Evolutionary conservation across 2,797 vertebrate genomes (phyloP).

Genomic region (Crotalus adamanteus): DNA sequence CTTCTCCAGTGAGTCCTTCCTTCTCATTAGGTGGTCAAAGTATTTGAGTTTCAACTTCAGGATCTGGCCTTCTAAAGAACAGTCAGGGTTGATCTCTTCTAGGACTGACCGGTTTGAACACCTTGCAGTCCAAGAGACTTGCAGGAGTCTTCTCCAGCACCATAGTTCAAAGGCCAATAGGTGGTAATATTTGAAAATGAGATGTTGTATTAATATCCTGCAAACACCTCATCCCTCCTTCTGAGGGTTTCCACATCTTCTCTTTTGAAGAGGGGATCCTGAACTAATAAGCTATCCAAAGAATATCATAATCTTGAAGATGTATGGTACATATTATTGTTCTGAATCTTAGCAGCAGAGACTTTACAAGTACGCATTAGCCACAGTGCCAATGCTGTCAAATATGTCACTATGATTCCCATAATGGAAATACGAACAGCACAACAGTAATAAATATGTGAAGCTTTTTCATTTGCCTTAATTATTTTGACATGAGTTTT

Average conservation of each 20-base stretch:
- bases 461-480: constrained; percentile 7
- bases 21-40: too few relatives aligned
- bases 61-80: too few relatives aligned
- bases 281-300: neutral
- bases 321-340: neutral
- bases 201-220: neutral
- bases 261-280: neutral
- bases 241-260: neutral
- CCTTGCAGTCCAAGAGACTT: too few relatives aligned
- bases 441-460: neutral
- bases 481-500: constrained; percentile 11
- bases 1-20: too few relatives aligned
- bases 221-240: neutral
- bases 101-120: too few relatives aligned
- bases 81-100: too few relatives aligned
- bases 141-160: too few relatives aligned
- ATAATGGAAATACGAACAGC: neutral
- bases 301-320: neutral
- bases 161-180: neutral
- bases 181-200: neutral
- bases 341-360: neutral
- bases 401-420: neutral
- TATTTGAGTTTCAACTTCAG: too few relatives aligned
- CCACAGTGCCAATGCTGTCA: neutral
- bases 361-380: neutral